Evolutionary conservation across 2,113 vertebrate genomes (phyloP).

Genomic region (Regulus satrapa): DNA sequence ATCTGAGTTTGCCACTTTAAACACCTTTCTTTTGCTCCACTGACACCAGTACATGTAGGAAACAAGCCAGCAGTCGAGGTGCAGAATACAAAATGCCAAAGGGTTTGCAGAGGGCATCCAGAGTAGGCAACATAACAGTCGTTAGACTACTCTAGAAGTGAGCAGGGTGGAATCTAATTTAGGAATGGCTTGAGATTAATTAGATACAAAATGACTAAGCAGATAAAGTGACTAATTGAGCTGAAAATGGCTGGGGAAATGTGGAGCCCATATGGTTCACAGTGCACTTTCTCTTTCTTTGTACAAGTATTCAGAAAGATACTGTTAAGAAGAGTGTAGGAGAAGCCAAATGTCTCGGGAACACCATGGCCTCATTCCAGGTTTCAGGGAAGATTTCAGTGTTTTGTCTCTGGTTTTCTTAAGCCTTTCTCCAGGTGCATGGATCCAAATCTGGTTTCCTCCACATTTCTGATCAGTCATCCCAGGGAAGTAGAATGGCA

Average conservation of each 20-base stretch:
- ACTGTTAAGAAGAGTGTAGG: background rate
- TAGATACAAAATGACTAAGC: background rate
- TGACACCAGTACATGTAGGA: background rate
- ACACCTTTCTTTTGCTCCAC: background rate
- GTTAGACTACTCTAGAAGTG: background rate
- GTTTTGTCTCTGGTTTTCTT: background rate
- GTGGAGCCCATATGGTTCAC: background rate
- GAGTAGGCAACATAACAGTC: background rate
- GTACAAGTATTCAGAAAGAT: background rate
- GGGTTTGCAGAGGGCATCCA: background rate
- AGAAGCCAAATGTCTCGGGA: background rate
- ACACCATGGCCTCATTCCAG: background rate
- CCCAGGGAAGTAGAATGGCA: background rate
- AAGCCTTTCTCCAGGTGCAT: background rate
- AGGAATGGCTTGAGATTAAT: background rate
- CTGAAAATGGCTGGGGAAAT: background rate
- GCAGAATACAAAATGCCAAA: background rate
- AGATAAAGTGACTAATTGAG: background rate
- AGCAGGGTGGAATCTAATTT: background rate
- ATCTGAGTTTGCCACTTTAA: background rate
- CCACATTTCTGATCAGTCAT: background rate
- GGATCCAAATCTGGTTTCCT: background rate
- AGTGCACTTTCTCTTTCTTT: background rate
- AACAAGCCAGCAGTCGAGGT: background rate
- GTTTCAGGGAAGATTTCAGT: background rate